A percentile compares a stretch with the other conserved stretches of the same genome.
Conservation (phyloP, 2,888 invertebrate species). For the Dioctria linearis region DNA sequence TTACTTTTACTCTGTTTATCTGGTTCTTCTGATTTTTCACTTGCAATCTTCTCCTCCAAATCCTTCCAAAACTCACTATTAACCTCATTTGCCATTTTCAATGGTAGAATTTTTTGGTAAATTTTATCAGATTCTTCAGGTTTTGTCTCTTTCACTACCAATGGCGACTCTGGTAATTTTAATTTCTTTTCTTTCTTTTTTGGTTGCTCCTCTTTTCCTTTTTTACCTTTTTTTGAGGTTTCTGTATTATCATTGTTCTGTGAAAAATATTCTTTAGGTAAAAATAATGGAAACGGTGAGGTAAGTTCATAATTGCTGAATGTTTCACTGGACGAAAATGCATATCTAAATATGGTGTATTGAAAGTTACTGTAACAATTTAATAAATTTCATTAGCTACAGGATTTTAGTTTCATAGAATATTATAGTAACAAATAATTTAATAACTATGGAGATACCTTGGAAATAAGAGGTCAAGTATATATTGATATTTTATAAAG, state of each 20-base stretch:
- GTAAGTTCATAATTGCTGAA: background rate
- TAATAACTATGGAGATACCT: conserved; percentile 42
- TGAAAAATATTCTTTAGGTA: background rate
- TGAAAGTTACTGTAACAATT: conserved; percentile 52
- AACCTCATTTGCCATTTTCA: conserved; percentile 55
- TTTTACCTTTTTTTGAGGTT: background rate
- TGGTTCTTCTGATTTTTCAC: background rate
- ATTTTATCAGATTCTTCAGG: background rate
- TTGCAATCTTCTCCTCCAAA: background rate
- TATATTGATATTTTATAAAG: conserved; percentile 41
- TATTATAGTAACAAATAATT: background rate
- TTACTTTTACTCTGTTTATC: too few species aligned
- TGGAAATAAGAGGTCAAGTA: conserved; percentile 51
- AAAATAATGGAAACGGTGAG: background rate
- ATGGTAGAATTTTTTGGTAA: conserved; percentile 53
- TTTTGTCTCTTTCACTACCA: background rate
- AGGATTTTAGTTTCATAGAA: background rate
- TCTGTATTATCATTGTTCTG: background rate
- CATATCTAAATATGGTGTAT: conserved; percentile 38
- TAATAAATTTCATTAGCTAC: background rate
- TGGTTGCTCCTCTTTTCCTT: background rate
- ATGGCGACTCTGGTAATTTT: background rate
- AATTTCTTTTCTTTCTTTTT: background rate
- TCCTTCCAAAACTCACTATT: conserved; percentile 52
- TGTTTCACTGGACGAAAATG: conserved; percentile 6